Conservation (phyloP, 2,797 vertebrate species). For the Tragelaphus eurycerus region DNA sequence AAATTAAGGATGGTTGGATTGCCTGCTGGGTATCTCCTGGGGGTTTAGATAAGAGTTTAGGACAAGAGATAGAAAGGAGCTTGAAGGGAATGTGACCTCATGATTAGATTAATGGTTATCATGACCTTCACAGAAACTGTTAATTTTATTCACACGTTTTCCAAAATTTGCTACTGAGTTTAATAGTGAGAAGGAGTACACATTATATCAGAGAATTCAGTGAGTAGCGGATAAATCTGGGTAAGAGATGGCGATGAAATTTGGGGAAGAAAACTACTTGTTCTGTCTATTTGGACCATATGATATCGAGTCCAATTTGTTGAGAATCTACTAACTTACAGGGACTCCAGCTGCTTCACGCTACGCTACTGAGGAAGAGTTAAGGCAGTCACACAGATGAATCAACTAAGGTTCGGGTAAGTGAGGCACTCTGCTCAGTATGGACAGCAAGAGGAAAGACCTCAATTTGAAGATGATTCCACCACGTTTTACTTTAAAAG, state of each 20-base stretch:
- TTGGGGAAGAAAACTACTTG: neutral
- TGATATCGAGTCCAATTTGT: neutral
- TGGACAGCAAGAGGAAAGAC: no score
- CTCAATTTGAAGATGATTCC: neutral
- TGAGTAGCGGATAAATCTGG: neutral
- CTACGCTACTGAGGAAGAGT: fast-evolving
- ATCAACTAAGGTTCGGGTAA: neutral
- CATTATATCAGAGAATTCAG: no score
- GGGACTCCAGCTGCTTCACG: neutral
- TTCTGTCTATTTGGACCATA: neutral
- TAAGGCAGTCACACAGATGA: neutral
- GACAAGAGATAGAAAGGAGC: neutral
- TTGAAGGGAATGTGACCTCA: neutral
- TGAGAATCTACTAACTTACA: fast-evolving
- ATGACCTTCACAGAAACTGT: neutral
- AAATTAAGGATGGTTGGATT: neutral
- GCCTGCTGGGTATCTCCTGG: neutral
- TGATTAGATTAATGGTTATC: no score
- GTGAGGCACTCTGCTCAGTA: fast-evolving
- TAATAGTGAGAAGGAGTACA: neutral
- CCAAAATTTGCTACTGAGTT: neutral
- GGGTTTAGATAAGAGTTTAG: neutral
- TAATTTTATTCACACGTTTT: neutral
- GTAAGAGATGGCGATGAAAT: neutral
- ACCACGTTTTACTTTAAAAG: neutral